Conservation (phyloP, 2,888 invertebrate genomes). For the Rosalia funebris region DNA sequence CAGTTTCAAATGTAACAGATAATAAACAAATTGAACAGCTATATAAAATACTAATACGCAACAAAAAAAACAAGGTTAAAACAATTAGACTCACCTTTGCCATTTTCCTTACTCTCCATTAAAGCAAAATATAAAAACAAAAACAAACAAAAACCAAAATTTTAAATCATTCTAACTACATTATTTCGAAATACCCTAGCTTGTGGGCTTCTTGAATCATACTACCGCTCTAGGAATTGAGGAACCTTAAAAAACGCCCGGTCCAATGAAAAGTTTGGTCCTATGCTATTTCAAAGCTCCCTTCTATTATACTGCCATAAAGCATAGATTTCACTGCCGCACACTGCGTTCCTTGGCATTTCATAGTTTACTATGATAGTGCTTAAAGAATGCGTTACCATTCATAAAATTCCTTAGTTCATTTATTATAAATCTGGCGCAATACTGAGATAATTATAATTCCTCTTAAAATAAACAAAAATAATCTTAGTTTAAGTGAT, state of each 20-base stretch:
- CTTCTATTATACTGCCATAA: slow-evolving; percentile 50
- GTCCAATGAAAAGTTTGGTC: slow-evolving; percentile 56
- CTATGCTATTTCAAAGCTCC: slow-evolving; percentile 40
- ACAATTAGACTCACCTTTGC: slow-evolving; percentile 51
- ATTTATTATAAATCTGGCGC: slow-evolving; percentile 30
- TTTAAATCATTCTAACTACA: slow-evolving; percentile 35
- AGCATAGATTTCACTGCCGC: slow-evolving; percentile 46
- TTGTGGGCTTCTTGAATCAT: slow-evolving; percentile 54
- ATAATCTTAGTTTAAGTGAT: slow-evolving; percentile 12
- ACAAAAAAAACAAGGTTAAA: slow-evolving; percentile 26
- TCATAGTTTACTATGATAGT: slow-evolving; percentile 57
- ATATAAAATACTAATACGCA: slow-evolving; percentile 19
- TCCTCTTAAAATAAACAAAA: slow-evolving; percentile 33
- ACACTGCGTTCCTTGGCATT: slow-evolving; percentile 37
- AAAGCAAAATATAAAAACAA: slow-evolving; percentile 32
- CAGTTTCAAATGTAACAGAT: slow-evolving; percentile 24
- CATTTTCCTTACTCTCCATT: slow-evolving; percentile 57
- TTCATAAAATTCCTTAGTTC: slow-evolving; percentile 58
- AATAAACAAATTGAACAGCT: slow-evolving; percentile 18
- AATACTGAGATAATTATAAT: slow-evolving; percentile 34
- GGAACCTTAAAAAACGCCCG: slow-evolving; percentile 59
- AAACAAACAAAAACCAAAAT: slow-evolving; percentile 39
- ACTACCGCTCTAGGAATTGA: slow-evolving; percentile 56
- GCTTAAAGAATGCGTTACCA: slow-evolving; percentile 53
- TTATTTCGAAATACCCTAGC: slow-evolving; percentile 47